Evolutionary conservation across 2,888 invertebrate species (phyloP).

Genomic region (Tipula unca): DNA sequence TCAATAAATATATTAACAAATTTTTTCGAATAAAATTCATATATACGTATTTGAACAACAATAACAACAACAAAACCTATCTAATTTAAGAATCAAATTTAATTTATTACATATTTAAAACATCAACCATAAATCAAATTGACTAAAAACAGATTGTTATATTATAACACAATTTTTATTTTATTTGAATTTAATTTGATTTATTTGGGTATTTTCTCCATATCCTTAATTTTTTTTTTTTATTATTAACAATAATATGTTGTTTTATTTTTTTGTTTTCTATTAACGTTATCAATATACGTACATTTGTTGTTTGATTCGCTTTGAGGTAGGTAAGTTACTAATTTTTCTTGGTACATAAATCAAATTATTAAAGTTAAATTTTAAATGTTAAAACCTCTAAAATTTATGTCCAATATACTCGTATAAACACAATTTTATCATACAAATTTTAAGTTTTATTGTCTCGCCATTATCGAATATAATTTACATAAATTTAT

Average conservation of each 20-base stretch:
- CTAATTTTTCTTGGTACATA: neutral
- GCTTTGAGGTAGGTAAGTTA: neutral
- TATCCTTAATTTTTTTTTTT: neutral
- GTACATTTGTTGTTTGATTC: neutral
- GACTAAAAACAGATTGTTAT: neutral
- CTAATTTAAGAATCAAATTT: neutral
- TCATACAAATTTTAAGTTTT: neutral
- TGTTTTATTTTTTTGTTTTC: neutral
- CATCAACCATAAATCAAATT: neutral
- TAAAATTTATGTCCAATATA: neutral
- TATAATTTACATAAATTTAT: neutral
- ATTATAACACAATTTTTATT: neutral
- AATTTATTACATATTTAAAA: neutral
- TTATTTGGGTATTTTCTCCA: neutral
- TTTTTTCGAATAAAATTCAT: neutral
- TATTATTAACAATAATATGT: neutral
- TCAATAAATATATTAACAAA: neutral
- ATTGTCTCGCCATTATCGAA: constrained; percentile 3
- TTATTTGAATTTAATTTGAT: neutral
- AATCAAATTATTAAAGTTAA: neutral
- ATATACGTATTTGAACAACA: neutral
- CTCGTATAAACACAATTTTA: neutral
- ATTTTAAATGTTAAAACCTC: neutral
- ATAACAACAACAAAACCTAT: neutral
- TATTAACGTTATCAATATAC: neutral